phyloP scores from a whole-genome alignment of 2,888 invertebrate genomes.

The Pyrocoelia pectoralis region DNA sequence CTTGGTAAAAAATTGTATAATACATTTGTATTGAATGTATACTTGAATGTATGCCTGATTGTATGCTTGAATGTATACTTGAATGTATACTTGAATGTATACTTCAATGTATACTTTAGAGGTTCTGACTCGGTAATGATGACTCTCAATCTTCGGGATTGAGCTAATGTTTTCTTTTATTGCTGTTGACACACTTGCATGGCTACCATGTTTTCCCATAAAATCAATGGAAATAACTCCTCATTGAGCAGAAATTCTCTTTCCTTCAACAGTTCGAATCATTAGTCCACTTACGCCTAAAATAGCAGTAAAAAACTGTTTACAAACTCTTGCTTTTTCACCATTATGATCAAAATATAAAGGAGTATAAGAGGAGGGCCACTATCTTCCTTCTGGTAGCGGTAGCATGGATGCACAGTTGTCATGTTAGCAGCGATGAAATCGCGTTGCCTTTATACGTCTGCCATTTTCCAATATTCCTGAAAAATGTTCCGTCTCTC shows the following conservation, averaged over 20 bases:
- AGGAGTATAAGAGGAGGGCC: neutral
- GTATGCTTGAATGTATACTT: neutral
- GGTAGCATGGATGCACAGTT: neutral
- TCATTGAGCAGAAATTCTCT: neutral
- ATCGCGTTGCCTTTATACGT: neutral
- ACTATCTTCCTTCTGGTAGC: conserved; percentile 4
- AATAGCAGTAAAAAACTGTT: conserved; percentile 2
- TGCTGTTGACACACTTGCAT: conserved; percentile 9
- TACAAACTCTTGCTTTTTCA: conserved; percentile 2
- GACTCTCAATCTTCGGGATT: conserved; percentile 10
- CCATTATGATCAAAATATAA: neutral
- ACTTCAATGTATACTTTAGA: neutral
- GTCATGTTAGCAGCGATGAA: neutral
- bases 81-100: neutral
- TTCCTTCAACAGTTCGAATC: conserved; percentile 3
- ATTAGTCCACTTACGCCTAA: neutral
- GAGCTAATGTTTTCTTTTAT: conserved; percentile 12
- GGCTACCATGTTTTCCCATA: conserved; percentile 2
- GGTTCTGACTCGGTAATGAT: conserved; percentile 5
- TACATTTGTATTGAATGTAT: neutral
- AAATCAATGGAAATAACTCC: conserved; percentile 10
- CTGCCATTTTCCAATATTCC: conserved; percentile 5
- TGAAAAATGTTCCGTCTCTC: neutral
- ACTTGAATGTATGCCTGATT: neutral
- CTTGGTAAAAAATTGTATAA: conserved; percentile 5